Base-by-base conservation (phyloP, 2,888 invertebrate genomes). In the Tenthredo scrophulariae region DNA sequence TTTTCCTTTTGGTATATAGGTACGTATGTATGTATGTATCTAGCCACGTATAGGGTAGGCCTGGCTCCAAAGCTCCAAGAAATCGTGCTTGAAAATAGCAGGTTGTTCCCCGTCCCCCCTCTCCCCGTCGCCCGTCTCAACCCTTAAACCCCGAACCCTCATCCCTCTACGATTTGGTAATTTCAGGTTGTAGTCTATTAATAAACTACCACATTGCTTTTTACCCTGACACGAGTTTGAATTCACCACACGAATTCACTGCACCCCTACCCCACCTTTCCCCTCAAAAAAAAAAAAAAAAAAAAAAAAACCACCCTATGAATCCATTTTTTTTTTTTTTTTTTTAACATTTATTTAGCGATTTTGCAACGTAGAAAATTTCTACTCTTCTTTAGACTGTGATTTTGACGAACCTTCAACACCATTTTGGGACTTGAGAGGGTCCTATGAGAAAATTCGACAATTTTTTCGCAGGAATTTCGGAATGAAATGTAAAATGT, bases 121-220 rank as follows among this genome's bases (percentile, higher is more conserved):
- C 54, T 0, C 13, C 6, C 6, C 50, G n/a, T n/a, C 46, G 18
- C 18, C 50, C 46, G 18, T 6, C 50, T 50, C 18, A n/a, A 22
- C 33, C n/a, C 46, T 22, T 10, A 46, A 46, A 13, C 46, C 40
- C 50, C 50, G 6, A 50, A 6, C 18, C 18, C 50, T 50, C 18
- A 50, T 7, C 50, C 33, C 46, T 22, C 43, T 22, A 4, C 40
- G 43, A 40, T 74, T 26, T 43, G 22, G 74, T 77, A 77, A 77
- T 77, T 77, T 54, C 54, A 18, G 77, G 50, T 54, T 54, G 29
- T 77, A 33, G 18, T 5, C 50, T 72, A 72, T 77, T 77, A 77
- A 74, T 74, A 74, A 74, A 74, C 74, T 74, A 74, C 40, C 74
- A 29, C 74, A 26, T 9, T 26, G 26, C 62, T 62, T 62, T 62